Conservation (phyloP, 2,797 vertebrate genomes). For the Siniperca undulata region DNA sequence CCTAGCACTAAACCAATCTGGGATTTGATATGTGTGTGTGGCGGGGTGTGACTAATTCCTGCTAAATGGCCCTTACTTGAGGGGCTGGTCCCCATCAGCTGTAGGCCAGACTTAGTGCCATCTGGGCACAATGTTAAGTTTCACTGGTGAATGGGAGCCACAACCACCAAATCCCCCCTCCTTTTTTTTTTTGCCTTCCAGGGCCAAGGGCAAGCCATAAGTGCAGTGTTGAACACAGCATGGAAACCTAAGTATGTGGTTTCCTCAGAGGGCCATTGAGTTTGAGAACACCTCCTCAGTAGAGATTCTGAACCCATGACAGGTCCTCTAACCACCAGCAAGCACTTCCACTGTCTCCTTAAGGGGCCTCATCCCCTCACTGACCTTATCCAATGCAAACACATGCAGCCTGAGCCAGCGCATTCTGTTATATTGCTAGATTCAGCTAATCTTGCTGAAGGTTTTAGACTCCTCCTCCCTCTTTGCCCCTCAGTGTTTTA, state of each 20-base stretch:
- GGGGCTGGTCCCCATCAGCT: constrained; percentile 73
- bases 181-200: constrained; percentile 46
- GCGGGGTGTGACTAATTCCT: constrained; percentile 80
- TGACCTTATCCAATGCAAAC: constrained; percentile 76
- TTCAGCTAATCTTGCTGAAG: constrained; percentile 77
- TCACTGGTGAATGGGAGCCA: constrained; percentile 68
- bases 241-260: constrained; percentile 66
- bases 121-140: constrained; percentile 79
- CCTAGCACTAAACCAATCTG: constrained; percentile 59
- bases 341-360: constrained; percentile 64
- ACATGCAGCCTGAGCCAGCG: constrained; percentile 64
- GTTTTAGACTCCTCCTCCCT: constrained; percentile 62
- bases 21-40: constrained; percentile 66
- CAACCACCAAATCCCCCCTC: constrained; percentile 59
- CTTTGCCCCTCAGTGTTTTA: constrained; percentile 78
- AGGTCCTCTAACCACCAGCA: constrained; percentile 47
- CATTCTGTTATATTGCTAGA: constrained; percentile 79
- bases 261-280: constrained; percentile 54
- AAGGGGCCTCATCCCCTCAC: constrained; percentile 60
- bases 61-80: constrained; percentile 78
- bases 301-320: constrained; percentile 52
- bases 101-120: constrained; percentile 78
- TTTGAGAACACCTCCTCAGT: constrained; percentile 61
- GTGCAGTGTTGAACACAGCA: constrained; percentile 58
- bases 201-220: constrained; percentile 66